Evolutionary conservation across 2,888 invertebrate genomes (phyloP).

Genomic region (Tinea trinotella): DNA sequence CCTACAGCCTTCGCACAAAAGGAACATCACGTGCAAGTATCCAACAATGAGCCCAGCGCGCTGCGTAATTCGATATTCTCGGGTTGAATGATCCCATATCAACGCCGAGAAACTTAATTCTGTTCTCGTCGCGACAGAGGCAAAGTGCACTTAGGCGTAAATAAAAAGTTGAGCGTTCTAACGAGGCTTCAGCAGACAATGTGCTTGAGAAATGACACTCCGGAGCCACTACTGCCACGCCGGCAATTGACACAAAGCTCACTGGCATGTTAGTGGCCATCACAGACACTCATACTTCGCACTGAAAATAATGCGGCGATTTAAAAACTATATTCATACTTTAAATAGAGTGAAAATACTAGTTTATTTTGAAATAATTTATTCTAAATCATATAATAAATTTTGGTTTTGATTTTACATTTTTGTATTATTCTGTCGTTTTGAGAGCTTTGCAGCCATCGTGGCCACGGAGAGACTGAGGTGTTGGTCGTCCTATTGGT

Average conservation of each 20-base stretch:
- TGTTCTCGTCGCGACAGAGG: conserved; percentile 59
- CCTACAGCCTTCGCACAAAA: conserved; percentile 39
- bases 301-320: conserved; percentile 3
- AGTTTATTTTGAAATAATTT: no score
- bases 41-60: conserved; percentile 63
- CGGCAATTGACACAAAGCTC: background rate
- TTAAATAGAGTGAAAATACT: no score
- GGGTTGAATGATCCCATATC: conserved; percentile 72
- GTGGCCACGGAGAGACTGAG: no score
- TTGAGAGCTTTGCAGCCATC: no score
- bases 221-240: conserved; percentile 35
- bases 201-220: conserved; percentile 58
- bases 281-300: background rate
- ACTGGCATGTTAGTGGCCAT: conserved; percentile 1
- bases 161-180: conserved; percentile 68
- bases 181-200: conserved; percentile 57
- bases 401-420: no score
- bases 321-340: background rate
- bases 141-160: conserved; percentile 69
- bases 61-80: conserved; percentile 66
- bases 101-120: conserved; percentile 66
- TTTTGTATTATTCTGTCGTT: no score
- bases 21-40: conserved; percentile 63
- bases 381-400: no score
- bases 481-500: no score